Evolutionary conservation across 2,113 vertebrate genomes (phyloP).

Genomic region (Neomonachus schauinslandi): DNA sequence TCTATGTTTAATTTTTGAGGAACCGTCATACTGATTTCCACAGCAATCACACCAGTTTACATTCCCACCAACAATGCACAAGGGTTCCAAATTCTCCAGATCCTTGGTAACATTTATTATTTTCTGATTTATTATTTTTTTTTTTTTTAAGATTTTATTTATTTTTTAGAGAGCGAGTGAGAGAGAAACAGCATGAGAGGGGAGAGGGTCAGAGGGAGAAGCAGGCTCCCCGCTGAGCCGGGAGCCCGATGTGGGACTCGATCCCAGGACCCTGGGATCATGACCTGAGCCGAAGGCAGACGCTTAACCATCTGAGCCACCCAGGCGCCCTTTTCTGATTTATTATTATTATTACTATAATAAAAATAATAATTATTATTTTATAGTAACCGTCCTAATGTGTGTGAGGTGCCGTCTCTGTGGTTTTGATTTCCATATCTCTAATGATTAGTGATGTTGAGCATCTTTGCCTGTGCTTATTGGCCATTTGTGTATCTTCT

Average conservation of each 20-base stretch:
- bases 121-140: not conserved
- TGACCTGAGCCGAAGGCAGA: too few species aligned
- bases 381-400: not conserved
- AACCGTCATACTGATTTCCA: not conserved
- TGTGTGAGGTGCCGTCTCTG: not conserved
- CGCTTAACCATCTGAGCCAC: too few species aligned
- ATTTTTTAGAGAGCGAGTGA: too few species aligned
- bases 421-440: not conserved
- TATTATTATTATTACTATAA: not conserved
- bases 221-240: too few species aligned
- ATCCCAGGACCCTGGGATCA: too few species aligned
- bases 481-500: not conserved
- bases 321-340: not conserved
- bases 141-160: too few species aligned
- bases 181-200: too few species aligned
- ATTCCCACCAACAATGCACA: not conserved
- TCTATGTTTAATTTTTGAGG: not conserved
- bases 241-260: too few species aligned
- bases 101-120: not conserved
- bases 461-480: not conserved
- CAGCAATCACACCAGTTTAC: not conserved
- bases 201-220: too few species aligned
- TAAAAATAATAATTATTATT: not conserved
- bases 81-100: not conserved
- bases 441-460: not conserved